Conservation (phyloP, 64 coral and sea anemone genomes). For the Montipora capricornis region DNA sequence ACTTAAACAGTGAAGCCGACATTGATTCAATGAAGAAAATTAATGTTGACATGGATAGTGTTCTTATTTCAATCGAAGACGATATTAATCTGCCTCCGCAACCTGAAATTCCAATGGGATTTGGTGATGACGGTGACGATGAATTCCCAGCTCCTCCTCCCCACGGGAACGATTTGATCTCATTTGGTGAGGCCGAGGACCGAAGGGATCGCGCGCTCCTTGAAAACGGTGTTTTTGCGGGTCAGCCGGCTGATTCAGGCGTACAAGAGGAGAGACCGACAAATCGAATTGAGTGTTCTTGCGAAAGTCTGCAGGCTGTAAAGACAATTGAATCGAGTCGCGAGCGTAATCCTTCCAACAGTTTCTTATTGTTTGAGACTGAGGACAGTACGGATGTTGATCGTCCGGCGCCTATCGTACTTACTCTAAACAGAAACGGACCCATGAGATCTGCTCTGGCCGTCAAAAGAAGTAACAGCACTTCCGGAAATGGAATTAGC, state of each 20-base stretch:
- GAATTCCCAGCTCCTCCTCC: conserved; percentile 49
- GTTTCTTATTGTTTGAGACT: conserved; percentile 49
- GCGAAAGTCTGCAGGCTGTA: conserved; percentile 20
- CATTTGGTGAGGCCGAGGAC: conserved; percentile 49
- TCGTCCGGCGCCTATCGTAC: conserved; percentile 59
- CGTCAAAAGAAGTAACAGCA: conserved; percentile 53
- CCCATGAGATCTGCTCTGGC: conserved; percentile 51
- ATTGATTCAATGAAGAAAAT: neutral
- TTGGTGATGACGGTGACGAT: conserved; percentile 43
- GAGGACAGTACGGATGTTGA: conserved; percentile 37
- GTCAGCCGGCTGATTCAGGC: neutral
- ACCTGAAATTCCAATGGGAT: conserved; percentile 10
- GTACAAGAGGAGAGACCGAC: neutral
- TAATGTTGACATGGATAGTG: conserved; percentile 19
- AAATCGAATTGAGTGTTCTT: conserved; percentile 58
- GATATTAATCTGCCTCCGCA: conserved; percentile 34
- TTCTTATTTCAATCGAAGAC: conserved; percentile 61
- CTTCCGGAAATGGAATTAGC: conserved; percentile 16
- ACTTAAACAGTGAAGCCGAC: neutral
- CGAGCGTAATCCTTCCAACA: neutral
- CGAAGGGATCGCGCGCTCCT: conserved; percentile 7
- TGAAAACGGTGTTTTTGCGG: conserved; percentile 9
- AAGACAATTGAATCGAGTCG: conserved; percentile 3
- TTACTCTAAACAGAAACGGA: conserved; percentile 47
- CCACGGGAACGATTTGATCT: conserved; percentile 52